These are phyloP conservation scores for Dermolepida albohirtum DNA, from an alignment of 2,888 invertebrate genomes.

Conservation along the genomic window DNA sequence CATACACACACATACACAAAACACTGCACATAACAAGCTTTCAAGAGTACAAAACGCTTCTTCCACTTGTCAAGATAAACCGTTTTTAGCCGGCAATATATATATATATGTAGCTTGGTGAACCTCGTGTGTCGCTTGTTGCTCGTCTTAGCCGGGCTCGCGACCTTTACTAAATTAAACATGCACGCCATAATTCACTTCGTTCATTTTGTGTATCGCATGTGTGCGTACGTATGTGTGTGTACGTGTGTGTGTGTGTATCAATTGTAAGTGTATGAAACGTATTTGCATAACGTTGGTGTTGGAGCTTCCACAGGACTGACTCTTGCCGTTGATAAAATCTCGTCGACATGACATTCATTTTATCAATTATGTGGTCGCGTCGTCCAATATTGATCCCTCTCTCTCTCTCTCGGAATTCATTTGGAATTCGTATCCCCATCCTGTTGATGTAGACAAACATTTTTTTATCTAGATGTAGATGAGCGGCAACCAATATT, in stretches of 20 bases:
- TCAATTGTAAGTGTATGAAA: constrained; percentile 16
- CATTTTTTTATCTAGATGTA: no score
- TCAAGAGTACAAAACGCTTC: no score
- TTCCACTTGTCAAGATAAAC: no score
- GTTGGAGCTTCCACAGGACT: not conserved
- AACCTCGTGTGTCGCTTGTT: constrained; percentile 36
- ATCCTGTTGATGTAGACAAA: not conserved
- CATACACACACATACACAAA: not conserved
- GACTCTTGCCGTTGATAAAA: constrained; percentile 11
- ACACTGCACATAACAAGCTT: no score
- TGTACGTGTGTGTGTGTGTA: not conserved
- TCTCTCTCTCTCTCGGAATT: constrained; percentile 9
- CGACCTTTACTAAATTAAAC: constrained; percentile 38
- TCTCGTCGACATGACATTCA: constrained; percentile 25
- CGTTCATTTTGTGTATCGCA: constrained; percentile 16
- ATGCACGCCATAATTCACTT: constrained; percentile 37
- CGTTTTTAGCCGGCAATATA: not conserved
- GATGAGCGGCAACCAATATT: no score
- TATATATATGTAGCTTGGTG: not conserved
- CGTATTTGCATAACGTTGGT: constrained; percentile 1
- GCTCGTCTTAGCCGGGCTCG: constrained; percentile 16
- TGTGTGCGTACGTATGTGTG: constrained; percentile 18
- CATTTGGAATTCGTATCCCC: constrained; percentile 1
- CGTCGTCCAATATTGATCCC: constrained; percentile 25
- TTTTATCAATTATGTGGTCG: constrained; percentile 34